Evolutionary conservation across 2,113 vertebrate genomes (phyloP), one percentile per base, ranked within the genome.

Genomic region (Hoplias malabaricus): DNA sequence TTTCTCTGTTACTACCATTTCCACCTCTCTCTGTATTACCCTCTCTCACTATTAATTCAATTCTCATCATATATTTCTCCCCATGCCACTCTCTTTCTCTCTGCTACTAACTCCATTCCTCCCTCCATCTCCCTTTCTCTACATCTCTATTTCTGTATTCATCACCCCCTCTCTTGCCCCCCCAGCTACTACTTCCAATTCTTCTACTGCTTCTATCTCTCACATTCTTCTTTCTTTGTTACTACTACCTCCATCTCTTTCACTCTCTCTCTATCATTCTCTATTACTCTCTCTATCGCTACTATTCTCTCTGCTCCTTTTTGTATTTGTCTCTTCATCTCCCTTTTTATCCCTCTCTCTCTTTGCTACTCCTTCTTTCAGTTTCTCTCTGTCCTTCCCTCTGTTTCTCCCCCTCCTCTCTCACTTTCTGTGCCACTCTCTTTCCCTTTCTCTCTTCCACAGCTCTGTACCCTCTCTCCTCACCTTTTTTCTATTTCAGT

Each of bases 1-100:
- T 42, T n/a, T 66, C 40, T 73, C 12, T 62, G 16, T 33, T n/a
- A 59, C 23, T 61, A 38, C 23, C 71, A 73, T 73, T 42, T 13
- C 29, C 50, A 65, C 53, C 40, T 43, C 34, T 48, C 59, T n/a
- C n/a, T n/a, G n/a, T n/a, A n/a, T n/a, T n/a, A n/a, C n/a, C n/a
- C n/a, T n/a, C n/a, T n/a, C n/a, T n/a, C n/a, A n/a, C n/a, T n/a
- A n/a, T n/a, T n/a, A n/a, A n/a, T n/a, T n/a, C n/a, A n/a, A n/a
- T n/a, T n/a, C n/a, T n/a, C n/a, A n/a, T n/a, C n/a, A n/a, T n/a
- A n/a, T n/a, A n/a, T n/a, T n/a, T n/a, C n/a, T n/a, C n/a, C n/a
- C n/a, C n/a, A n/a, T n/a, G n/a, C n/a, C n/a, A n/a, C n/a, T n/a
- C n/a, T n/a, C n/a, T n/a, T n/a, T 42, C 2, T 3, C 8, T 11